Conservation (phyloP, 2,797 vertebrate genomes). For the Amphiprion clarkii region DNA sequence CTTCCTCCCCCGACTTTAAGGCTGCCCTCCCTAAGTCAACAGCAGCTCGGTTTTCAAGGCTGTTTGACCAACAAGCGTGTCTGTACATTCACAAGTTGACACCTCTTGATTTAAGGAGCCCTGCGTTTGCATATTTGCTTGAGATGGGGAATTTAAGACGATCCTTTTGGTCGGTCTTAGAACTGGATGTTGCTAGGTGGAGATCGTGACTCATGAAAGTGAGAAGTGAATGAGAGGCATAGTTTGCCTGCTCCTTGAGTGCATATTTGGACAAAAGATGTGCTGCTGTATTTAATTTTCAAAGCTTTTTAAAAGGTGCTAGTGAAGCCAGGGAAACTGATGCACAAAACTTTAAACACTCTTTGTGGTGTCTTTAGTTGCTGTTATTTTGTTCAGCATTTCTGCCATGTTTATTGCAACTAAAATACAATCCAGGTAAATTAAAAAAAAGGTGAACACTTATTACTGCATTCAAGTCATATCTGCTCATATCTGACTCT, state of each 20-base stretch:
- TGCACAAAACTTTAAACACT: constrained; percentile 7
- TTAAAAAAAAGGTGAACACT: not conserved
- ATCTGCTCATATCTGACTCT: too few relatives aligned
- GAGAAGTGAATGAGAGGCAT: constrained; percentile 43
- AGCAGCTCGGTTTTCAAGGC: constrained; percentile 74
- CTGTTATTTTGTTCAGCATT: not conserved
- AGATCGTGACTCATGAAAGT: constrained; percentile 60
- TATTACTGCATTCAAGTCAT: too few relatives aligned
- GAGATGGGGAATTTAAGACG: constrained; percentile 65
- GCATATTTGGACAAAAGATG: constrained; percentile 42
- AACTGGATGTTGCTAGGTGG: constrained; percentile 51
- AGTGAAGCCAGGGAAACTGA: not conserved
- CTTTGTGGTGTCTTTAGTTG: not conserved
- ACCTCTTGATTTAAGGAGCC: constrained; percentile 78
- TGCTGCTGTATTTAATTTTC: constrained; percentile 38
- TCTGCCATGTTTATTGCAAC: not conserved
- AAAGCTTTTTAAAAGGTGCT: constrained; percentile 21
- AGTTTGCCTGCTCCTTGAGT: constrained; percentile 37
- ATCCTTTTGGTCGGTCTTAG: constrained; percentile 52
- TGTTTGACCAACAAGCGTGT: constrained; percentile 77
- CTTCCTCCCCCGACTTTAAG: constrained; percentile 65
- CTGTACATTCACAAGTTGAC: constrained; percentile 82
- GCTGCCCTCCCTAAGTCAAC: constrained; percentile 80
- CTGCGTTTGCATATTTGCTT: constrained; percentile 65
- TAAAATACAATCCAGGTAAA: not conserved